These are phyloP conservation scores for Liodrosophila aerea DNA, from an alignment of 2,888 invertebrate genomes.

Conservation along the genomic window DNA sequence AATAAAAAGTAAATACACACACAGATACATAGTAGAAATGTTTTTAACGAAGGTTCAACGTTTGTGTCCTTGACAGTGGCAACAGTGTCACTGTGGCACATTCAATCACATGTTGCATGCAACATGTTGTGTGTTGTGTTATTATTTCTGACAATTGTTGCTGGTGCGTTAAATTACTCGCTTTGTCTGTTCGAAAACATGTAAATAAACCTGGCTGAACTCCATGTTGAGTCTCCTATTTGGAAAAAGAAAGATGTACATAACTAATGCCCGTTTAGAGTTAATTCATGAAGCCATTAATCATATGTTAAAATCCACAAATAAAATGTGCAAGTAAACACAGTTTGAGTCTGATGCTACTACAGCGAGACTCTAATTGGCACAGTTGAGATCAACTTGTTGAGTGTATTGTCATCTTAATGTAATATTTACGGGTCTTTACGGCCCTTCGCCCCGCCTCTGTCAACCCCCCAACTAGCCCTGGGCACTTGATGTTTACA, in stretches of 20 bases:
- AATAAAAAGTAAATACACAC: background rate
- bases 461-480: too few species aligned
- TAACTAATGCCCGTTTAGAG: too few species aligned
- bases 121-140: slow-evolving; percentile 70
- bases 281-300: too few species aligned
- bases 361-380: slow-evolving; percentile 48
- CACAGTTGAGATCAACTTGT: slow-evolving; percentile 64
- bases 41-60: background rate
- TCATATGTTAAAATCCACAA: too few species aligned
- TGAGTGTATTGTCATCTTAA: slow-evolving; percentile 53
- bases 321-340: too few species aligned
- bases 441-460: background rate
- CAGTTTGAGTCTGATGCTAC: background rate
- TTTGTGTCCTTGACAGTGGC: too few species aligned
- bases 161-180: slow-evolving; percentile 13
- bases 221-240: too few species aligned
- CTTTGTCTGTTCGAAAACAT: too few species aligned
- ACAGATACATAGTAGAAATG: background rate
- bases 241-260: too few species aligned
- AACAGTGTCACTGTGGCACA: slow-evolving; percentile 28
- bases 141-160: slow-evolving; percentile 70
- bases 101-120: slow-evolving; percentile 38
- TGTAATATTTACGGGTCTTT: slow-evolving; percentile 22
- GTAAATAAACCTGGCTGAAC: too few species aligned
- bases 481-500: slow-evolving; percentile 37